Base-by-base conservation (phyloP, 2,888 invertebrate genomes). In the Cryptus viduatorius region DNA sequence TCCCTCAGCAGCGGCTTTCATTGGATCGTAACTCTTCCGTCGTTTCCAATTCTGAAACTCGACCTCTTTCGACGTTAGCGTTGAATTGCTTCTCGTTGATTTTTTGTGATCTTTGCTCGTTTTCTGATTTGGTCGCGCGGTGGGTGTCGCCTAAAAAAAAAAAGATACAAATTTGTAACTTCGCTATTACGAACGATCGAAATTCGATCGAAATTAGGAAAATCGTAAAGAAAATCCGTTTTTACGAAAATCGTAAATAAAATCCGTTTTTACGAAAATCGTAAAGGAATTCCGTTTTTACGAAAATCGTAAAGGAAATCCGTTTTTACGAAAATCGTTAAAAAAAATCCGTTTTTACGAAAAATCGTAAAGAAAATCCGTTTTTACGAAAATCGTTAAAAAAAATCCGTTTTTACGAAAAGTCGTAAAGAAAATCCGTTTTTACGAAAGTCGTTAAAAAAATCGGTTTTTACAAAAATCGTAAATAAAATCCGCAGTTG, bases 41-140 rank as follows among this genome's bases (percentile, higher is more conserved):
- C 99, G 95, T 92, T 98, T 98, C 99, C 99, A 99, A 94, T 98
- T 98, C 93, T 98, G 98, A 95, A 98, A 96, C 91, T 98, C 97
- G 8, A 96, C 96, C 94, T 98, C 98, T 93, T 97, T 96, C 64
- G 96, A 95, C 0, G 96, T 96, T 4, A 97, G 94, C 0, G 96
- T 96, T 42, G 97, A 97, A 91, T 95, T 96, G 89, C 95, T 95
- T 76, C 97, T 96, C 79, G 95, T 95, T 3, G 95, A 95, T 84
- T 95, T 95, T 90, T 95, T 96, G 90, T 94, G 88, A 75, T 91
- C 91, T 80, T 90, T 91, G 61, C 50, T 89, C 24, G 86, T 46
- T 86, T 90, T 91, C 42, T 90, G 90, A 86, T 87, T 90, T 75
- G 87, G 86, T 81, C 91, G 86, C 50, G 88, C 86, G 12, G 76